Base-by-base conservation (phyloP, 2,113 vertebrate genomes). In the Arvicanthis niloticus region DNA sequence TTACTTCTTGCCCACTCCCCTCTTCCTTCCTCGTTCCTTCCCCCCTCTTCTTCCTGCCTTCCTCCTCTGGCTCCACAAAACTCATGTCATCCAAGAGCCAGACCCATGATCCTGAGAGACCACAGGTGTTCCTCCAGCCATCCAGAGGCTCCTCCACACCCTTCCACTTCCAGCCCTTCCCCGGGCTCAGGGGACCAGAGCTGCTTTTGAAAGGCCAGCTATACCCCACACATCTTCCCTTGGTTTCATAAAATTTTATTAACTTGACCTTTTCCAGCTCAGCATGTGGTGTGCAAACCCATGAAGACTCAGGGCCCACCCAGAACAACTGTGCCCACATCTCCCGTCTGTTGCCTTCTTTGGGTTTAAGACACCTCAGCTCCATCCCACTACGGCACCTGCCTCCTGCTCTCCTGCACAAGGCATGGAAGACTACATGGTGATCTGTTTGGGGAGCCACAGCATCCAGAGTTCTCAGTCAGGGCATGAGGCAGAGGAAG, bases 401-500 rank as follows among this genome's bases (percentile, higher is more conserved):
- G 22, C 8, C 26, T 3, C 90, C 56, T 6, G 16, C 48, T 19
- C 37, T 75, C 37, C 60, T 56, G 19, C 37, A 62, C 65, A 21
- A 37, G 62, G 51, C n/a, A 19, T 0, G 0, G 42, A 9, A 17
- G 24, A 7, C 21, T 1, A 0, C 0, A 0, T 2, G 17, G 37
- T 2, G 37, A 21, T 29, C 70, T 1, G 76, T 3, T 0, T 21
- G 37, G 40, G 37, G n/a, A 13, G 93, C 60, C 7, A 5, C 1
- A 0, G 17, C 3, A 21, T 15, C 42, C 51, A 17, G 1, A 42
- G 4, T 11, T 42, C 53, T 21, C 24, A 73, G 40, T 62, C 7
- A 24, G 86, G 73, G 15, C 0, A 0, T 1, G 0, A 58, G 29
- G n/a, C 0, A 2, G 22, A 40, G 4, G 82, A 48, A 77, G 42